phyloP scores from a whole-genome alignment of 2,797 vertebrate genomes.

The Malurus splendens region DNA sequence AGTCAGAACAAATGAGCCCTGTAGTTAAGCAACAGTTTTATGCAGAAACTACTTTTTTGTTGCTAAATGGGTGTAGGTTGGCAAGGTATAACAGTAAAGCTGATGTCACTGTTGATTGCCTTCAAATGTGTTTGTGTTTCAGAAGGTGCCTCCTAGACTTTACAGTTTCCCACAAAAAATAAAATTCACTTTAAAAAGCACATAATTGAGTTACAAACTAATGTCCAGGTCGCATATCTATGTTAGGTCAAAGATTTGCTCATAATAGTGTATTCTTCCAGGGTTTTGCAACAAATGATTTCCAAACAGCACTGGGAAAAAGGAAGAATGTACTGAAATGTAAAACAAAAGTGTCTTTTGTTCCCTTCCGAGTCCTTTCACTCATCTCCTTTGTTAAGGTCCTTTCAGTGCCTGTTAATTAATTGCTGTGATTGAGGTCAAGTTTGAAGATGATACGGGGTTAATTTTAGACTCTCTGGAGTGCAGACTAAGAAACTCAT shows the following conservation, averaged over 20 bases:
- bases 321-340: background rate
- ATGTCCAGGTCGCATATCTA: background rate
- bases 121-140: background rate
- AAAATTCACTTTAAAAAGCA: background rate
- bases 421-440: conserved; percentile 55
- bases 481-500: conserved; percentile 47
- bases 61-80: background rate
- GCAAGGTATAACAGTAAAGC: background rate
- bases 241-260: background rate
- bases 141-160: background rate
- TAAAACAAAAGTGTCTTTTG: background rate
- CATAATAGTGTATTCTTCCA: background rate
- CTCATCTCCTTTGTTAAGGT: conserved; percentile 19
- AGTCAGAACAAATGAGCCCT: background rate
- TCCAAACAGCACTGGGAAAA: background rate
- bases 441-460: conserved; percentile 38
- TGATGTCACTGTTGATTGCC: background rate
- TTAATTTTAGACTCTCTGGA: conserved; percentile 53
- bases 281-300: background rate
- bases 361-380: background rate
- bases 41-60: background rate
- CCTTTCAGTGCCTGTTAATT: conserved; percentile 55
- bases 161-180: background rate
- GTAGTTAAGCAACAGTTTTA: background rate
- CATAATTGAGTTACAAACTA: background rate